phyloP scores from a whole-genome alignment of 2,113 vertebrate genomes.

The Varanus salvator region DNA sequence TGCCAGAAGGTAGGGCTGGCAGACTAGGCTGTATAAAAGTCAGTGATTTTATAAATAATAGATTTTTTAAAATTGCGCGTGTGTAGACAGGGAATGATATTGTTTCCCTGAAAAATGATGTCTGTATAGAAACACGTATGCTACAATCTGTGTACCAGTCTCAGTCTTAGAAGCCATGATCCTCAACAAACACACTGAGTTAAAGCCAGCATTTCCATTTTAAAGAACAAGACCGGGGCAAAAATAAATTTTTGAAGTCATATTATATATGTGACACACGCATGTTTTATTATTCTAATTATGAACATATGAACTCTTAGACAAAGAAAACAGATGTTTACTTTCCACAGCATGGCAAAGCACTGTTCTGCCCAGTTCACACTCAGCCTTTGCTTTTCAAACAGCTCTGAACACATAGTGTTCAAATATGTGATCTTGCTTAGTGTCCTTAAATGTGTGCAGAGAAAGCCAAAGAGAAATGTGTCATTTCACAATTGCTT shows the following conservation, averaged over 20 bases:
- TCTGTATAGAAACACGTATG: too few relatives aligned
- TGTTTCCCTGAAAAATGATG: too few relatives aligned
- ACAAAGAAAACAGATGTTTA: neutral
- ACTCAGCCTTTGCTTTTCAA: neutral
- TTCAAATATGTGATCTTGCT: neutral
- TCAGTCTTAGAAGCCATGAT: neutral
- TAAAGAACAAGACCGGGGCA: too few relatives aligned
- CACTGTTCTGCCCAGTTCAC: neutral
- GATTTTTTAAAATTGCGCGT: too few relatives aligned
- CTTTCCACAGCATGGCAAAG: neutral
- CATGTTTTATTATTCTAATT: neutral
- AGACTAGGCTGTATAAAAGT: neutral
- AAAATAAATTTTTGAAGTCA: too few relatives aligned
- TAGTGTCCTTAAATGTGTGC: neutral
- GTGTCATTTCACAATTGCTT: neutral
- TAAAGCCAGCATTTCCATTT: too few relatives aligned
- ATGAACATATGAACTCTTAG: neutral
- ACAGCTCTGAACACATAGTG: neutral
- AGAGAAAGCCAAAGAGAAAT: neutral
- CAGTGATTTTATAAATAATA: neutral
- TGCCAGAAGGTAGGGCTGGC: neutral
- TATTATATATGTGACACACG: too few relatives aligned
- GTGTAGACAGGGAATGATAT: too few relatives aligned
- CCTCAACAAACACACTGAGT: neutral
- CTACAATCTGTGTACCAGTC: neutral